Evolutionary conservation across 2,888 invertebrate species (phyloP).

Genomic region (Cantharis lateralis): DNA sequence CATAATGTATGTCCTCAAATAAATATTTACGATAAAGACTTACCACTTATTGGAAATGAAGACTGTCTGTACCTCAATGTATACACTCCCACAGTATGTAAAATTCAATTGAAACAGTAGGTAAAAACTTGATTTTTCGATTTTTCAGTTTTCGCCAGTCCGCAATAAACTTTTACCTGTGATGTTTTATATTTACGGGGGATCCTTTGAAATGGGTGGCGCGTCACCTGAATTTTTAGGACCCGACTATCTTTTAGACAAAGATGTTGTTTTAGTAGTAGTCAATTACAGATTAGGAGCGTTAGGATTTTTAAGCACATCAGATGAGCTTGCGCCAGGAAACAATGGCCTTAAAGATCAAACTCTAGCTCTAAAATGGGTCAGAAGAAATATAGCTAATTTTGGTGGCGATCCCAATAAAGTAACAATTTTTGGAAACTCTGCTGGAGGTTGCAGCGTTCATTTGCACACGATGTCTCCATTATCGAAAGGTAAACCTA

Average conservation of each 20-base stretch:
- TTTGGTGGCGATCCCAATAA: conserved; percentile 17
- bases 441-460: conserved; percentile 7
- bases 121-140: conserved; percentile 53
- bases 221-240: conserved; percentile 71
- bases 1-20: conserved; percentile 77
- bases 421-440: conserved; percentile 16
- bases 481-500: conserved; percentile 2
- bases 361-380: conserved; percentile 8
- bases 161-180: conserved; percentile 61
- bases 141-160: not conserved
- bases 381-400: conserved; percentile 1
- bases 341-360: conserved; percentile 19
- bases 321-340: conserved; percentile 10
- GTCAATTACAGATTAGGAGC: conserved; percentile 37
- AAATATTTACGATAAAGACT: conserved; percentile 49
- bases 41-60: conserved; percentile 68
- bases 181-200: conserved; percentile 76
- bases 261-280: conserved; percentile 65
- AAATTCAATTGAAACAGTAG: not conserved
- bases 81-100: conserved; percentile 60
- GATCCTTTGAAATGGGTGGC: conserved; percentile 76
- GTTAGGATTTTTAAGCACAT: conserved; percentile 17
- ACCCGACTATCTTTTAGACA: conserved; percentile 71
- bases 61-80: conserved; percentile 85
- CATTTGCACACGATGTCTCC: conserved; percentile 13